phyloP scores from a whole-genome alignment of 2,797 vertebrate species.

The Etheostoma perlongum region DNA sequence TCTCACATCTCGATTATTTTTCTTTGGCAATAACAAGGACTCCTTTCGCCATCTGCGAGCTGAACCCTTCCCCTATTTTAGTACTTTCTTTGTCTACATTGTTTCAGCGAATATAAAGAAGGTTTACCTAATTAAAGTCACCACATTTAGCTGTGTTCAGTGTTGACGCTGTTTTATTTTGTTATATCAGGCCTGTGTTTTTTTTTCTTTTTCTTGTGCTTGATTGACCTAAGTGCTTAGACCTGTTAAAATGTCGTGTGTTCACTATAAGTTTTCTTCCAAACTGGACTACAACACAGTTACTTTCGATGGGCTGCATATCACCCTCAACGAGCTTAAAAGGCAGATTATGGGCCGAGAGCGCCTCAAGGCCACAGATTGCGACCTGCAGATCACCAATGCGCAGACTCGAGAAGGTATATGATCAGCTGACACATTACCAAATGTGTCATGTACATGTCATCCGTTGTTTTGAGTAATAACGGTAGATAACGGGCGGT shows the following conservation, averaged over 20 bases:
- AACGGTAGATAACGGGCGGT: no score
- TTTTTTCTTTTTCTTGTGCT: conserved; percentile 59
- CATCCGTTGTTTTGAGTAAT: neutral
- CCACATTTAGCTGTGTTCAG: conserved; percentile 74
- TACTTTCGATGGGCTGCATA: conserved; percentile 98
- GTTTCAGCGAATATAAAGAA: conserved; percentile 65
- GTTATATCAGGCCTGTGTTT: conserved; percentile 73
- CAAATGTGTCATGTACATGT: neutral
- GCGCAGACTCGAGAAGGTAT: conserved; percentile 98
- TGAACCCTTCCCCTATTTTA: conserved; percentile 49
- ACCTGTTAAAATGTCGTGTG: conserved; percentile 93
- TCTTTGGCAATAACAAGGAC: conserved; percentile 70
- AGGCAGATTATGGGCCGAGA: conserved; percentile 97
- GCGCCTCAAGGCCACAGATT: conserved; percentile 97
- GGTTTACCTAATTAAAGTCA: conserved; percentile 70
- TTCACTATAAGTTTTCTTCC: conserved; percentile 99
- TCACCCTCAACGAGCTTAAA: conserved; percentile 97
- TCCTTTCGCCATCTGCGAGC: conserved; percentile 62
- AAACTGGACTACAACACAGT: conserved; percentile 99
- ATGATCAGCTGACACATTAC: conserved; percentile 35
- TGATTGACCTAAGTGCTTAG: conserved; percentile 70
- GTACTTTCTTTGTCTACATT: conserved; percentile 63
- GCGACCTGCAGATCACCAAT: conserved; percentile 99
- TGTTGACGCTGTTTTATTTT: conserved; percentile 77
- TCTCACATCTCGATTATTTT: conserved; percentile 60